Conservation (phyloP, 2,797 vertebrate species). For the Coreius guichenoti region DNA sequence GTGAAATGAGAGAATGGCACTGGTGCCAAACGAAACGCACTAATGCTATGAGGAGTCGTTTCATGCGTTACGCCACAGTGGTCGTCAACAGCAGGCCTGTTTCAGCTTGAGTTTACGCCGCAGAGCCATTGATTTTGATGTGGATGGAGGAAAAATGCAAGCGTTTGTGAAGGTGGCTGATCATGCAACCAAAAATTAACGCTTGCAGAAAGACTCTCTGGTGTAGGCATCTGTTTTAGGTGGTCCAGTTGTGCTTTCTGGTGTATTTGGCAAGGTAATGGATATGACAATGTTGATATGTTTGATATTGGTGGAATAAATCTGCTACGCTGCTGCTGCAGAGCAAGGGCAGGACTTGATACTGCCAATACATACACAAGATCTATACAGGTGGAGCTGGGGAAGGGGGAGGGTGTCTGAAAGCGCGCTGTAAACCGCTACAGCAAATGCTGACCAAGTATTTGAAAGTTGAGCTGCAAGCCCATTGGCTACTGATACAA, state of each 20-base stretch:
- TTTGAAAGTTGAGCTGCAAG: no score
- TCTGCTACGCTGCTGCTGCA: no score
- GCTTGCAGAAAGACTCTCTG: not conserved
- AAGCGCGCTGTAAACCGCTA: no score
- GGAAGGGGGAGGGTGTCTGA: no score
- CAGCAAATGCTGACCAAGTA: no score
- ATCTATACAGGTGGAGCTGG: no score
- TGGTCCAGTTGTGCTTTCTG: not conserved
- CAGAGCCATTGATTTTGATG: not conserved
- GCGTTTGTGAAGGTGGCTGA: not conserved
- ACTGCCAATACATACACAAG: no score
- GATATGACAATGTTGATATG: no score
- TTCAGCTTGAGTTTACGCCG: not conserved
- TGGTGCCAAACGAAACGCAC: not conserved
- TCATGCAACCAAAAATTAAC: not conserved
- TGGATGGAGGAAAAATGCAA: not conserved
- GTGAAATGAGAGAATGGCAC: slow-evolving; percentile 2
- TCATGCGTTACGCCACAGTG: not conserved
- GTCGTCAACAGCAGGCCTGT: not conserved
- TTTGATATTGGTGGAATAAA: no score
- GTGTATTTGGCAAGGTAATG: no score
- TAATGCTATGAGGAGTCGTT: not conserved
- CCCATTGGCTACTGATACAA: no score
- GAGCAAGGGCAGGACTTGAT: no score
- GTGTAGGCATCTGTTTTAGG: not conserved